These are phyloP conservation scores for Brachionus plicatilis DNA, from an alignment of 1,140 invertebrate genomes.

Conservation along the genomic window DNA sequence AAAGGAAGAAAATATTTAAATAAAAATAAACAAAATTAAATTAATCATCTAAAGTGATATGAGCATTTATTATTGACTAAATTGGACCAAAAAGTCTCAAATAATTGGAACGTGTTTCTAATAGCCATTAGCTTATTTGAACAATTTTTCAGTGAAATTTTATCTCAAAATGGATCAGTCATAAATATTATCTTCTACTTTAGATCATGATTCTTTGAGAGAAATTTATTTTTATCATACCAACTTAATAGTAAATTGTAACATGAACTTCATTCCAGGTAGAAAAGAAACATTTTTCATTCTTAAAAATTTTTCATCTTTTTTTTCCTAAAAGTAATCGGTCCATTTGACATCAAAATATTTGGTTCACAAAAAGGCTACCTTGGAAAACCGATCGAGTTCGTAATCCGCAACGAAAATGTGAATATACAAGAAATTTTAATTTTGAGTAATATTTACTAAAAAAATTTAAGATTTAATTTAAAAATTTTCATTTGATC, in stretches of 20 bases:
- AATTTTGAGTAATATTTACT: background rate
- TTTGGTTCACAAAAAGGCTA: constrained; percentile 1
- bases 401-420: background rate
- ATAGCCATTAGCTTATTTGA: background rate
- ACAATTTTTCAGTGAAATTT: background rate
- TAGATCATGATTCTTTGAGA: background rate
- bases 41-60: background rate
- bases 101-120: background rate
- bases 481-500: background rate
- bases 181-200: background rate
- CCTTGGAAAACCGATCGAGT: background rate
- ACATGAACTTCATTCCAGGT: constrained; percentile 9
- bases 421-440: background rate
- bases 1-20: background rate
- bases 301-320: background rate
- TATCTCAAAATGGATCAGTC: background rate
- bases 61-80: background rate
- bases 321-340: background rate
- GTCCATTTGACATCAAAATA: constrained; percentile 1
- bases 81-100: background rate
- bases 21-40: background rate
- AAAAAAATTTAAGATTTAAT: background rate
- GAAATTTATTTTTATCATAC: background rate
- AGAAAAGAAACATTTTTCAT: background rate
- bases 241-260: background rate